Evolutionary conservation across 2,888 invertebrate genomes (phyloP).

Genomic region (Busseola fusca): DNA sequence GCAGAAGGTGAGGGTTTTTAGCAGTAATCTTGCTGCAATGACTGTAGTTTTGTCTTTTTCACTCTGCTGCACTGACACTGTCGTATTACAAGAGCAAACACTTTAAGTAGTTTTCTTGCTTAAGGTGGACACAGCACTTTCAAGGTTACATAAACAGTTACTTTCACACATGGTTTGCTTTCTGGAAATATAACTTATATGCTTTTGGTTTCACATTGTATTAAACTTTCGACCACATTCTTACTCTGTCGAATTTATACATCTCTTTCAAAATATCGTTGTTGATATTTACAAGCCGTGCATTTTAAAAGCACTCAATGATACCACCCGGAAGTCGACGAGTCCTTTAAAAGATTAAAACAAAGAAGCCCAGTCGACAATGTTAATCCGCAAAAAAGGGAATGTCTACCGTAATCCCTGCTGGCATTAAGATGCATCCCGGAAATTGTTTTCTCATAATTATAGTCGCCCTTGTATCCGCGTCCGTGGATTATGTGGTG

Average conservation of each 20-base stretch:
- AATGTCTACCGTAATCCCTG: constrained; percentile 78
- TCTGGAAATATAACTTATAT: not conserved
- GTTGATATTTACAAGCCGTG: not conserved
- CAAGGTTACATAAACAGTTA: not conserved
- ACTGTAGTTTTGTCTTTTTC: not conserved
- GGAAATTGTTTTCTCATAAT: constrained; percentile 89
- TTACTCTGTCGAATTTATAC: not conserved
- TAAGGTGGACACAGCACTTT: not conserved
- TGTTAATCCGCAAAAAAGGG: constrained; percentile 67
- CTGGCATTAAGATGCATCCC: constrained; percentile 84
- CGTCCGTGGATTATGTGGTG: constrained; percentile 82
- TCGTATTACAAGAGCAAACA: not conserved
- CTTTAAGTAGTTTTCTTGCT: not conserved
- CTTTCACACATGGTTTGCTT: not conserved
- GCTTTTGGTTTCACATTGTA: not conserved
- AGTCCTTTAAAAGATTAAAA: constrained; percentile 59
- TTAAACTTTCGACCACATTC: not conserved
- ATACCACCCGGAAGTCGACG: constrained; percentile 31
- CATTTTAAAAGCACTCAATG: constrained; percentile 24
- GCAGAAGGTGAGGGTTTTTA: constrained; percentile 91
- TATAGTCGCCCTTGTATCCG: constrained; percentile 79
- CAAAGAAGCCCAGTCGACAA: constrained; percentile 55
- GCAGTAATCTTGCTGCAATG: not conserved
- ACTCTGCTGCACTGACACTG: not conserved
- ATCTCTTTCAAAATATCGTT: not conserved